These are phyloP conservation scores for Ormyrus rosae DNA, from an alignment of 2,888 invertebrate species.

Conservation along the genomic window DNA sequence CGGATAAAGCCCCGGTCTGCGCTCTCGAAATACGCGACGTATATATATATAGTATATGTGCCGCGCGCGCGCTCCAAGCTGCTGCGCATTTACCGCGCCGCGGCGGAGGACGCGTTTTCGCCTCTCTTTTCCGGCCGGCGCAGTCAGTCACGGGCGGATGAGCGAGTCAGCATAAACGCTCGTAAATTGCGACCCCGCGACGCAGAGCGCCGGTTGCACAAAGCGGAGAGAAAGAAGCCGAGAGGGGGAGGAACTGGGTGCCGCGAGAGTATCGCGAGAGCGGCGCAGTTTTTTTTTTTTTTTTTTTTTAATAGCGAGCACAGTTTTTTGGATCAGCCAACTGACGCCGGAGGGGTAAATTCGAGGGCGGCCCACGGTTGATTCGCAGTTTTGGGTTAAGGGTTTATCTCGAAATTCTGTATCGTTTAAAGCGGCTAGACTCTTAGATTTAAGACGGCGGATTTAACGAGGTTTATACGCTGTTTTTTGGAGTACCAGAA, in stretches of 20 bases:
- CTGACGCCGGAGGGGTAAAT: too few species aligned
- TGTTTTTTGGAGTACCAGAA: too few species aligned
- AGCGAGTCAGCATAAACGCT: constrained; percentile 58
- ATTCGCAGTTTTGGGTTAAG: too few species aligned
- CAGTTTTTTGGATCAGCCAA: not conserved
- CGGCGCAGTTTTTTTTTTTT: not conserved
- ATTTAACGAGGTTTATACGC: too few species aligned
- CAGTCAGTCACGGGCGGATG: constrained; percentile 52
- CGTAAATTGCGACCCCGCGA: constrained; percentile 51
- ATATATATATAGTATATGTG: not conserved
- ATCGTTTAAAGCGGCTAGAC: too few species aligned
- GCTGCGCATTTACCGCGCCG: constrained; percentile 43
- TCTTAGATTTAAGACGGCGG: too few species aligned
- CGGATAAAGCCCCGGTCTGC: too few species aligned
- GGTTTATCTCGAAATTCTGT: too few species aligned
- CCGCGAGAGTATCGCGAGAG: not conserved
- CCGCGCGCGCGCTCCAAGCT: constrained; percentile 24
- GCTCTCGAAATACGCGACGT: too few species aligned
- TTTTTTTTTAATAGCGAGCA: not conserved
- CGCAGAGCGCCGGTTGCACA: not conserved
- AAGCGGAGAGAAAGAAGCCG: not conserved
- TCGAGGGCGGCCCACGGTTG: too few species aligned
- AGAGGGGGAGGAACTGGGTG: constrained; percentile 5
- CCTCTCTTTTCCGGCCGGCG: constrained; percentile 27
- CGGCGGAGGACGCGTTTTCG: constrained; percentile 30